These are phyloP conservation scores for Oxyteleia sp. DNA, from an alignment of 2,888 invertebrate species.

Conservation along the genomic window DNA sequence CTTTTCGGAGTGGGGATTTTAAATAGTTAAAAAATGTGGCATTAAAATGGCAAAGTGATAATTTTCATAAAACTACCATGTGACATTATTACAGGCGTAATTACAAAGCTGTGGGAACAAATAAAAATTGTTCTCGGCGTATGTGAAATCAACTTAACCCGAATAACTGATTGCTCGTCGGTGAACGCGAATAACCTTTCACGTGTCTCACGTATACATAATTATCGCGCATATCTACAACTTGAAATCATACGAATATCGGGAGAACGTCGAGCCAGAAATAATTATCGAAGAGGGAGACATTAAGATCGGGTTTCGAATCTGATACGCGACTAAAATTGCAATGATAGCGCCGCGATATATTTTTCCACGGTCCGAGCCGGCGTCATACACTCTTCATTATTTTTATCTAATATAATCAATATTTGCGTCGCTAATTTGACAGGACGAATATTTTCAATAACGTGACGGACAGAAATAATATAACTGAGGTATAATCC, in stretches of 20 bases:
- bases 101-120: constrained; percentile 1
- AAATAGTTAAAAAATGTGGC: neutral
- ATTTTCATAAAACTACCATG: neutral
- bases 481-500: neutral
- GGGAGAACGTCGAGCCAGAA: constrained; percentile 45
- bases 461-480: constrained; percentile 13
- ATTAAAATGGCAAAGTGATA: neutral
- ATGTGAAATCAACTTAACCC: constrained; percentile 49
- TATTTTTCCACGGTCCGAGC: constrained; percentile 16
- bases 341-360: constrained; percentile 24
- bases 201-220: constrained; percentile 45
- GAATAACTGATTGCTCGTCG: constrained; percentile 34
- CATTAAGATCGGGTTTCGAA: constrained; percentile 50
- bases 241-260: constrained; percentile 52
- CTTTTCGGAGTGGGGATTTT: neutral
- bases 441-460: constrained; percentile 28
- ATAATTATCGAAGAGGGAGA: constrained; percentile 46
- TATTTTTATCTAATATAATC: constrained; percentile 50
- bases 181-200: constrained; percentile 57
- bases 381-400: constrained; percentile 20
- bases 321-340: constrained; percentile 44
- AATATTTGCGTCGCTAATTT: constrained; percentile 53
- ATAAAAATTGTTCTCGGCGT: constrained; percentile 21
- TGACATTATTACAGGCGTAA: neutral
- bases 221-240: constrained; percentile 46